phyloP scores from a whole-genome alignment of 2,888 invertebrate genomes.

The Theristus sp. region DNA sequence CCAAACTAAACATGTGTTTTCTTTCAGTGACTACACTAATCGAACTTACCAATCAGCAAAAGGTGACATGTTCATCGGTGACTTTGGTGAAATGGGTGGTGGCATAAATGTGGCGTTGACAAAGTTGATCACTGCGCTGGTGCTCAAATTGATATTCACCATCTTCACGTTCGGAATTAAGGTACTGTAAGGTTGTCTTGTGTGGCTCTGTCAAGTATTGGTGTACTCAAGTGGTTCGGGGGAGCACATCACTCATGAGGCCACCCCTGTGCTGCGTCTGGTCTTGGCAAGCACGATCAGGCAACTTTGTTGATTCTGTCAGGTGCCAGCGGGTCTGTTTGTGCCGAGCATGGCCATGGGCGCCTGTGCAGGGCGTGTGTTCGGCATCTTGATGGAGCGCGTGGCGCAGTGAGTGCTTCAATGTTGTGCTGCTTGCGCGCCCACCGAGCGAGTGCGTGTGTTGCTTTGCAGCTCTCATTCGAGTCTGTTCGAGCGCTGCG shows the following conservation, averaged over 20 bases:
- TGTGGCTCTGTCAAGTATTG: conserved; percentile 1
- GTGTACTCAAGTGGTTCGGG: no score
- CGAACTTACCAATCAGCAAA: conserved; percentile 65
- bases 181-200: conserved; percentile 25
- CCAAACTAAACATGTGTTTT: not conserved
- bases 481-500: conserved; percentile 11
- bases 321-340: conserved; percentile 77
- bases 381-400: conserved; percentile 89
- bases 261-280: no score
- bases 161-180: conserved; percentile 98
- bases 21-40: conserved; percentile 57
- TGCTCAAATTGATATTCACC: conserved; percentile 73
- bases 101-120: conserved; percentile 72
- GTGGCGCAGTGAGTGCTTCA: conserved; percentile 31
- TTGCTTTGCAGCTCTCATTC: not conserved
- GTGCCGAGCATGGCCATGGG: conserved; percentile 88
- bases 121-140: conserved; percentile 64
- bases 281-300: no score
- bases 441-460: no score
- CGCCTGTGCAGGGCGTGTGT: conserved; percentile 81
- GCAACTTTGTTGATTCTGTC: no score
- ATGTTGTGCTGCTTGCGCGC: no score
- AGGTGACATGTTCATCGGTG: conserved; percentile 40
- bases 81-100: conserved; percentile 47
- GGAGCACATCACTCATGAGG: no score